Evolutionary conservation across 2,888 invertebrate genomes (phyloP), one percentile per base, ranked within the genome.

Genomic region (Cosmia pyralina): DNA sequence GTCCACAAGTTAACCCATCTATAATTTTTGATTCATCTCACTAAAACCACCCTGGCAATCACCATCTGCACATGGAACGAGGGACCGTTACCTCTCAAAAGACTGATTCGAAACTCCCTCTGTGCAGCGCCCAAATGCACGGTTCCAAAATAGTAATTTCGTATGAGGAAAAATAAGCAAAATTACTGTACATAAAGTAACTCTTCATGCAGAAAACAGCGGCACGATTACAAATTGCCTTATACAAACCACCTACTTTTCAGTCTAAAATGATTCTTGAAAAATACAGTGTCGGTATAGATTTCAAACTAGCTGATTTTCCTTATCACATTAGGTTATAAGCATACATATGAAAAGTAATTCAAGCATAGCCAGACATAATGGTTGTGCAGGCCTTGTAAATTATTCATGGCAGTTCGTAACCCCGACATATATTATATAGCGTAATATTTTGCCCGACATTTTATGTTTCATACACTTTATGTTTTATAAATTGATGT

Each of bases 401-500:
- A 81, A 87, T 85, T 57, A 85, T 83, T 73, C 85, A 85, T 77
- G 67, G 75, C 77, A 62, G n/a, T 62, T 57, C 34, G 44, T 62
- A 81, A 70, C 72, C 82, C 81, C 63, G 60, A 57, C 74, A 22
- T 68, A 55, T 63, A 28, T 28, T 28, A 28, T 28, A 66, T 67
- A 63, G 13, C 50, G 48, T 44, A 70, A 57, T 72, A 84, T 73
- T 75, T 63, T 60, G 72, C 82, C 48, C 68, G 55, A 62, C 63
- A 74, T 79, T 81, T 85, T 79, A 79, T 78, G 67, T 75, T 79
- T 71, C 72, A 83, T 75, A 86, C 75, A 72, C 76, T 80, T 78
- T 77, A 53, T 72, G 72, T 81, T 73, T 83, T 79, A 85, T 78
- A 78, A 75, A 84, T 82, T 72, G 73, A 79, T 76, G 85, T 81